Percentiles rank a stretch among this genome's conserved stretches.
Evolutionary conservation across 2,888 invertebrate species (phyloP).

Genomic region (Amorpha juglandis): DNA sequence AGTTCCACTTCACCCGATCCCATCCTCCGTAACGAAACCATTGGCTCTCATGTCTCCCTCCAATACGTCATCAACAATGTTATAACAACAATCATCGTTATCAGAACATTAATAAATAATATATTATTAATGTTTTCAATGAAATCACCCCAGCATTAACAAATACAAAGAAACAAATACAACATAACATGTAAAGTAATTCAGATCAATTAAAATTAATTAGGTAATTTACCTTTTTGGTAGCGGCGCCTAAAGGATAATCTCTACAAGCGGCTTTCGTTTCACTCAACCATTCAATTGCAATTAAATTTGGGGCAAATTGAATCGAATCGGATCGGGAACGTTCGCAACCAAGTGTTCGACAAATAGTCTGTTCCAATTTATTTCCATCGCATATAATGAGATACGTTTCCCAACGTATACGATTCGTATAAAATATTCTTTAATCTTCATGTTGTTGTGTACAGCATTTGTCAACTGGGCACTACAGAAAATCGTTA

Average conservation of each 20-base stretch:
- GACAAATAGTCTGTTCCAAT: slow-evolving; percentile 78
- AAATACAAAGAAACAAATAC: slow-evolving; percentile 24
- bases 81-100: too few species aligned
- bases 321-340: slow-evolving; percentile 70
- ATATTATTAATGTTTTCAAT: too few species aligned
- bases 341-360: slow-evolving; percentile 73
- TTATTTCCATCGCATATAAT: slow-evolving; percentile 76
- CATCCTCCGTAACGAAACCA: too few species aligned
- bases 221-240: slow-evolving; percentile 44
- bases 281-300: slow-evolving; percentile 69
- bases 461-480: slow-evolving; percentile 49
- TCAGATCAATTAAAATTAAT: slow-evolving; percentile 27
- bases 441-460: slow-evolving; percentile 67
- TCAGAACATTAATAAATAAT: too few species aligned
- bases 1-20: too few species aligned
- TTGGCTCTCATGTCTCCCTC: too few species aligned
- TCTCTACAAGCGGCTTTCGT: slow-evolving; percentile 67
- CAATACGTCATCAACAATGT: too few species aligned
- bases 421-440: slow-evolving; percentile 64
- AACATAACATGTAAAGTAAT: slow-evolving; percentile 28
- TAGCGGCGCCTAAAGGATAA: slow-evolving; percentile 52
- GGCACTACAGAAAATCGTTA: slow-evolving; percentile 44
- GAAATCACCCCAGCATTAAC: too few species aligned
- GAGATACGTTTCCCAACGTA: slow-evolving; percentile 72
- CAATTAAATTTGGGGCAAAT: slow-evolving; percentile 80